Evolutionary conservation across 2,888 invertebrate genomes (phyloP).

Genomic region (Calameuta filiformis): DNA sequence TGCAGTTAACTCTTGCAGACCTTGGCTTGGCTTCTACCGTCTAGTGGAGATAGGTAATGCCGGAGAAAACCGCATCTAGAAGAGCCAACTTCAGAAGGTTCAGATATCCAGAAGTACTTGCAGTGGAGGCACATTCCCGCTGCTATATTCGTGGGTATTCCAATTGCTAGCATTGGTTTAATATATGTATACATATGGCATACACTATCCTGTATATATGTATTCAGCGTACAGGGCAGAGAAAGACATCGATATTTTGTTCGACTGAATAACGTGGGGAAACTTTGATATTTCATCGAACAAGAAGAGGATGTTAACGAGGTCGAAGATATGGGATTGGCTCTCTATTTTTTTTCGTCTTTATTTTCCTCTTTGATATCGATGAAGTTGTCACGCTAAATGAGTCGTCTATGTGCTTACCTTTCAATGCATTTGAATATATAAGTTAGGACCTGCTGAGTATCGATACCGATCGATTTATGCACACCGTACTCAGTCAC

Average conservation of each 20-base stretch:
- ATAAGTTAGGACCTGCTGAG: not conserved
- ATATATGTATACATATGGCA: too few species aligned
- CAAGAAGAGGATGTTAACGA: constrained; percentile 44
- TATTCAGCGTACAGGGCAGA: not conserved
- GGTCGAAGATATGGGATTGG: constrained; percentile 27
- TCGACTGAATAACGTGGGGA: not conserved
- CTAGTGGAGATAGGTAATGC: not conserved
- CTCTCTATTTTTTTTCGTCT: not conserved
- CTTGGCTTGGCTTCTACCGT: not conserved
- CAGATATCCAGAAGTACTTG: not conserved
- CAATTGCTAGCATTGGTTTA: not conserved
- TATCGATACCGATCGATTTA: constrained; percentile 2
- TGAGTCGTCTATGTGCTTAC: not conserved
- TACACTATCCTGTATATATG: not conserved
- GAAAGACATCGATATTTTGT: not conserved
- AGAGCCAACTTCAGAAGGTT: constrained; percentile 43
- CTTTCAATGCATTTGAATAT: constrained; percentile 1
- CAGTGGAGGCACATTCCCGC: not conserved
- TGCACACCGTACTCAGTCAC: constrained; percentile 1
- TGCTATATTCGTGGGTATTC: not conserved
- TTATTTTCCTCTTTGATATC: not conserved
- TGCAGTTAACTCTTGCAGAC: constrained; percentile 34
- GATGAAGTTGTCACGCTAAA: not conserved
- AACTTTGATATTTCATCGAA: constrained; percentile 26
- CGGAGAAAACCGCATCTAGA: constrained; percentile 43